Conservation (phyloP, 2,113 vertebrate species). For the Chloropsis cyanopogon region DNA sequence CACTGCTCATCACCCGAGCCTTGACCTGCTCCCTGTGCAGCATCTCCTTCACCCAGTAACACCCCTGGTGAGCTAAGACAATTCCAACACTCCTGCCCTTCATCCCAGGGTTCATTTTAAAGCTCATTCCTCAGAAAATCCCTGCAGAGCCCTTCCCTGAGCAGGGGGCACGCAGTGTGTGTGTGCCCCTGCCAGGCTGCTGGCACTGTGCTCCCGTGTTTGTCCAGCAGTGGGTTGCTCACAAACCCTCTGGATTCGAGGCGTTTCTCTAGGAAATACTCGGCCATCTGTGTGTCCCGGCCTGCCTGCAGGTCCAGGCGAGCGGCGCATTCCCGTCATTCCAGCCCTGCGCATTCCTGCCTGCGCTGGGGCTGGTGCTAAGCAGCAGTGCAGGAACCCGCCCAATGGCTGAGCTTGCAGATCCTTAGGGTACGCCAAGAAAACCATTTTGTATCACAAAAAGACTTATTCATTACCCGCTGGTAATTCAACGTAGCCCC, state of each 20-base stretch:
- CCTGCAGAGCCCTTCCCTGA: not conserved
- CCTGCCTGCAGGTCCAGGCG: constrained; percentile 13
- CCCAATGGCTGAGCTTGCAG: not conserved
- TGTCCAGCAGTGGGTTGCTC: not conserved
- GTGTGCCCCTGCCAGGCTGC: not conserved
- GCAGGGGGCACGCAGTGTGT: not conserved
- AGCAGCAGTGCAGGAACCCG: not conserved
- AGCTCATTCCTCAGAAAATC: not conserved
- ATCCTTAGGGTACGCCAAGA: not conserved
- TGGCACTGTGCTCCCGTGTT: not conserved
- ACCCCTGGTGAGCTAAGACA: not conserved
- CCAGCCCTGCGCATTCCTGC: constrained; percentile 8
- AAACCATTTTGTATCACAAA: constrained; percentile 22
- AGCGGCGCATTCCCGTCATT: constrained; percentile 55
- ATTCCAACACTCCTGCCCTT: not conserved
- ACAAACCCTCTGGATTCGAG: not conserved
- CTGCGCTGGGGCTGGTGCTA: not conserved
- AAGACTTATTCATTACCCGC: constrained; percentile 25
- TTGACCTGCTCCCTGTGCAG: not conserved
- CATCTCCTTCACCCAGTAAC: not conserved
- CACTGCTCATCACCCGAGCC: not conserved
- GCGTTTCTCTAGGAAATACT: constrained; percentile 42
- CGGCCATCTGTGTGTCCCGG: not conserved
- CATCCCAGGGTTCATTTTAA: not conserved
- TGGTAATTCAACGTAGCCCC: not conserved